A percentile compares a stretch with the other conserved stretches of the same genome.
Conservation (phyloP, 2,888 invertebrate species). For the Pachliopta kotzebuea region DNA sequence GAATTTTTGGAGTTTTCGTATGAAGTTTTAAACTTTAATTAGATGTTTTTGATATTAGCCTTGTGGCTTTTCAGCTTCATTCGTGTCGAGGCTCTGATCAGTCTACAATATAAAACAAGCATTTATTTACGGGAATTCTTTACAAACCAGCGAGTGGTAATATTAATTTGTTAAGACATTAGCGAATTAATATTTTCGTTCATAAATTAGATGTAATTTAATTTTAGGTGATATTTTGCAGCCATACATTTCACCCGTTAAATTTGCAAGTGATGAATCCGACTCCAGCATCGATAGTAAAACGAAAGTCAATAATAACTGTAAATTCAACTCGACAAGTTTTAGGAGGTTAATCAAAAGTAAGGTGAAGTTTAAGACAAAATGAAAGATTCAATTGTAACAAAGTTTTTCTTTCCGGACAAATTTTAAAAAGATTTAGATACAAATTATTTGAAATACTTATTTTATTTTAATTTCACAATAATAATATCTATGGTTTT, state of each 20-base stretch:
- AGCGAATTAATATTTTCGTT: constrained; percentile 6
- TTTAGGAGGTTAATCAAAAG: constrained; percentile 4
- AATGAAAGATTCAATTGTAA: neutral
- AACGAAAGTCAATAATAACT: constrained; percentile 42
- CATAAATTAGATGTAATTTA: constrained; percentile 39
- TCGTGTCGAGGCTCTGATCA: constrained; percentile 24
- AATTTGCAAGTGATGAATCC: constrained; percentile 53
- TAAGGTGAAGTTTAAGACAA: constrained; percentile 6
- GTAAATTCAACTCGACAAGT: constrained; percentile 1
- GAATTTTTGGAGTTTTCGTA: neutral
- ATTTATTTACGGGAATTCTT: constrained; percentile 4
- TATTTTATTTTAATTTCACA: neutral
- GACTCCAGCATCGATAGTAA: constrained; percentile 35
- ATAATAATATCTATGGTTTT: neutral
- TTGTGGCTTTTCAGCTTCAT: constrained; percentile 20
- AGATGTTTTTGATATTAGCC: constrained; percentile 27
- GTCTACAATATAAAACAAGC: constrained; percentile 3
- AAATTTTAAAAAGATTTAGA: too few species aligned
- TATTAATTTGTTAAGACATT: constrained; percentile 10
- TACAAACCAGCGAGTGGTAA: constrained; percentile 17
- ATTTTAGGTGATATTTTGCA: constrained; percentile 78
- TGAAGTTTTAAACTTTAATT: neutral
- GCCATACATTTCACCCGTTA: constrained; percentile 72
- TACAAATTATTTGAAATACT: neutral
- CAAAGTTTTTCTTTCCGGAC: too few species aligned